Conservation (phyloP, 2,113 vertebrate species). For the Heliornis fulica region DNA sequence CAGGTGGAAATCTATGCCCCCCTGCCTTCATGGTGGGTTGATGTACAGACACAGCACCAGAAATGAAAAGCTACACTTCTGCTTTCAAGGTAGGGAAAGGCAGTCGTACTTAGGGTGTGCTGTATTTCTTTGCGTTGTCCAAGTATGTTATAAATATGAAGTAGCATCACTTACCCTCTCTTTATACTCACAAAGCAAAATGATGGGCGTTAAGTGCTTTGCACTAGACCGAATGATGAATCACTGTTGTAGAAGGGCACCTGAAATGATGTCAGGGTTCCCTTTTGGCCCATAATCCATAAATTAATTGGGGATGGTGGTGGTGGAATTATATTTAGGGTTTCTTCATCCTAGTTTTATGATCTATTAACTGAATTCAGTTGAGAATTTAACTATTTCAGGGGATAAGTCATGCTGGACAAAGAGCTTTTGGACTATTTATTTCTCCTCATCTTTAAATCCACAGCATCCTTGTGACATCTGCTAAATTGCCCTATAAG, state of each 20-base stretch:
- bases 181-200: neutral
- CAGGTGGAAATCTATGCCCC: neutral
- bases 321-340: neutral
- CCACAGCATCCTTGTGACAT: neutral
- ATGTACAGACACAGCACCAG: accelerated
- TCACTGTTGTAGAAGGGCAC: neutral
- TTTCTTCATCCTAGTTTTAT: constrained; percentile 10
- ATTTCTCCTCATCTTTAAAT: neutral
- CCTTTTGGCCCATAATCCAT: neutral
- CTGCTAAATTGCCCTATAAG: neutral
- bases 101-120: neutral
- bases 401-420: neutral
- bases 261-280: neutral
- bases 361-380: neutral
- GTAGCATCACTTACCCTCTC: neutral
- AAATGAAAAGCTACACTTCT: neutral
- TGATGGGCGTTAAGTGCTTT: neutral
- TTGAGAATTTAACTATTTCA: neutral
- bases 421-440: neutral
- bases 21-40: accelerated
- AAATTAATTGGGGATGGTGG: neutral
- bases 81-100: neutral
- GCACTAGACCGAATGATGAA: neutral
- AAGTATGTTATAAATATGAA: neutral
- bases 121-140: neutral